Percentiles rank a stretch among this genome's conserved stretches.
These are phyloP conservation scores for Xanthia icteritia DNA, from an alignment of 2,888 invertebrate genomes.

Conservation along the genomic window DNA sequence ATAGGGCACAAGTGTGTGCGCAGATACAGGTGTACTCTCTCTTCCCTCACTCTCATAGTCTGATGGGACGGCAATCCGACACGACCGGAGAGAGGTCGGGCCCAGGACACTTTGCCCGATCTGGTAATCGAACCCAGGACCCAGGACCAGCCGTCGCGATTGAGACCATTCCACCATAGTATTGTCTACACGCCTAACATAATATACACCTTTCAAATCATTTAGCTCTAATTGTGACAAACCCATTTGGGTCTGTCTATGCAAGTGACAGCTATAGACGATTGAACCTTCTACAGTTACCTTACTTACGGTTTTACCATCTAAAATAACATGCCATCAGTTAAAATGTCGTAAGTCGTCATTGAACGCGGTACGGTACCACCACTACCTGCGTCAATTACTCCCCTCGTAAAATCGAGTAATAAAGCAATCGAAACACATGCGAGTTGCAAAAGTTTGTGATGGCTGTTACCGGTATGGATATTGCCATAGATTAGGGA, in stretches of 20 bases:
- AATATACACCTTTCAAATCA: neutral
- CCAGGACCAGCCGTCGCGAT: no score
- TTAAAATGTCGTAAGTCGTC: conserved; percentile 35
- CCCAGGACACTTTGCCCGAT: no score
- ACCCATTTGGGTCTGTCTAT: neutral
- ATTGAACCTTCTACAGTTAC: conserved; percentile 4
- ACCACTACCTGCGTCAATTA: conserved; percentile 44
- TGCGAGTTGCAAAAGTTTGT: conserved; percentile 48
- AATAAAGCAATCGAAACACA: conserved; percentile 52
- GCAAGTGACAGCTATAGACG: neutral
- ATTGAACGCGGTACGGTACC: conserved; percentile 22
- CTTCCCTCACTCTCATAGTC: no score
- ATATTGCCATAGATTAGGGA: conserved; percentile 30
- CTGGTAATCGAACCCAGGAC: no score
- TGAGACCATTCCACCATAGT: neutral
- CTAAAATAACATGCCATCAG: conserved; percentile 47
- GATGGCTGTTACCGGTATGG: conserved; percentile 19
- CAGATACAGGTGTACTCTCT: no score
- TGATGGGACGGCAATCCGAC: no score
- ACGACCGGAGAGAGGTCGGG: no score
- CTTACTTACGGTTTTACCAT: conserved; percentile 13
- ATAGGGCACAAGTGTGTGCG: no score
- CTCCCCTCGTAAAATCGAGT: conserved; percentile 49
- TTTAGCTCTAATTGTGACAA: neutral
- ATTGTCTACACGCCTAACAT: neutral